Conservation (phyloP, 23 tunicate genomes). For the Diplosoma virens region DNA sequence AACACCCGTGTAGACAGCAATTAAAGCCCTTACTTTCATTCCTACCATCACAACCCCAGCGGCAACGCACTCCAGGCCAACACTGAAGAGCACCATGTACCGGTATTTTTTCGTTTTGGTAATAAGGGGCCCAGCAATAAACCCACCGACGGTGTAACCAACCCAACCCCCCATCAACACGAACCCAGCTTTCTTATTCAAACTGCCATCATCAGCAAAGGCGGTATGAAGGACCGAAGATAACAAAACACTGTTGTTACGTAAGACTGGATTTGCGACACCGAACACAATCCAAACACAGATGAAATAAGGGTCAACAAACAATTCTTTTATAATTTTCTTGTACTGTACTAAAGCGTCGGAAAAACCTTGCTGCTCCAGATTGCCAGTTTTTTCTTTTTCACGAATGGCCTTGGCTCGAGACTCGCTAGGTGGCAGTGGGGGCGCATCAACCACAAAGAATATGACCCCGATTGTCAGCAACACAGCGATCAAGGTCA, state of each 20-base stretch:
- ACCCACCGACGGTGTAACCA: constrained; percentile 53
- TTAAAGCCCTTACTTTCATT: constrained; percentile 7
- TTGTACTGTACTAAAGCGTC: constrained; percentile 29
- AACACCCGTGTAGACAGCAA: constrained; percentile 48
- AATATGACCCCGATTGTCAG: constrained; percentile 4
- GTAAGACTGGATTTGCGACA: constrained; percentile 47
- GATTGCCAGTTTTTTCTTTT: constrained; percentile 14
- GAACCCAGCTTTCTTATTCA: constrained; percentile 36
- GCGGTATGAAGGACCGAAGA: constrained; percentile 46
- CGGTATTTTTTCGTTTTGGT: constrained; percentile 51
- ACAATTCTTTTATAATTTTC: constrained; percentile 31
- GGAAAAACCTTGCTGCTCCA: constrained; percentile 22
- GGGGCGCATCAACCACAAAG: constrained; percentile 52
- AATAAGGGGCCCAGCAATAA: constrained; percentile 59
- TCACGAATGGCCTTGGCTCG: constrained; percentile 38
- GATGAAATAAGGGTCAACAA: constrained; percentile 38
- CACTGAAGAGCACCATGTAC: constrained; percentile 42
- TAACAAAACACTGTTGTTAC: constrained; percentile 54
- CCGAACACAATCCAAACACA: constrained; percentile 52
- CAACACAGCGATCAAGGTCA: constrained; percentile 21
- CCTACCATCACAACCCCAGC: constrained; percentile 38
- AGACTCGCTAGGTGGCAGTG: constrained; percentile 64
- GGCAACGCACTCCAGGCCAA: constrained; percentile 25
- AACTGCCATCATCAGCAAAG: constrained; percentile 6
- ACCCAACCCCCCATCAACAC: constrained; percentile 66